A percentile compares a stretch with the other conserved stretches of the same genome.
Evolutionary conservation across 2,888 invertebrate genomes (phyloP).

Genomic region (Melanotus villosus): DNA sequence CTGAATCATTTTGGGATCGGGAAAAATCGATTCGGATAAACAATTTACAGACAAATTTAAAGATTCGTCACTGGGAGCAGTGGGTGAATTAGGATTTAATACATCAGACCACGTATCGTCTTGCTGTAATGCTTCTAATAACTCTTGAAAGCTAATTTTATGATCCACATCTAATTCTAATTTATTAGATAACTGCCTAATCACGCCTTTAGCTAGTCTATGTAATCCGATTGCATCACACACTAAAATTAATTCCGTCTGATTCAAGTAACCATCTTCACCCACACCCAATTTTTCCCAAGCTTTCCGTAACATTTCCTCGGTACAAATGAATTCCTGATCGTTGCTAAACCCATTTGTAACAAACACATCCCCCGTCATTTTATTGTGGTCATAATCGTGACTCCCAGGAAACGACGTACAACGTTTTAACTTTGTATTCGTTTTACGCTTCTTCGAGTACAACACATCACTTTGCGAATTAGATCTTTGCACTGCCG

Average conservation of each 20-base stretch:
- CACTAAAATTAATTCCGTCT: constrained; percentile 75
- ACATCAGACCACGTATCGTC: constrained; percentile 68
- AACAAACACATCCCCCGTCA: constrained; percentile 65
- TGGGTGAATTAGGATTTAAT: constrained; percentile 51
- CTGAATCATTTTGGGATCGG: constrained; percentile 64
- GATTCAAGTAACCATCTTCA: constrained; percentile 74
- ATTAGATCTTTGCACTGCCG: constrained; percentile 70
- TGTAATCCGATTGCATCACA: constrained; percentile 79
- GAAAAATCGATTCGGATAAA: constrained; percentile 62
- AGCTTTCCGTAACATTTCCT: constrained; percentile 75
- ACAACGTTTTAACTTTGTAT: constrained; percentile 71
- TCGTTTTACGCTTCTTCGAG: constrained; percentile 69
- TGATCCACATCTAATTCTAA: constrained; percentile 76
- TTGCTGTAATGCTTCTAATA: constrained; percentile 74
- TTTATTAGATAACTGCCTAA: constrained; percentile 76
- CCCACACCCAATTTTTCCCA: constrained; percentile 77
- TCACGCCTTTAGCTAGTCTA: constrained; percentile 76
- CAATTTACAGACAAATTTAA: constrained; percentile 39
- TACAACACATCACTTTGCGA: constrained; percentile 72
- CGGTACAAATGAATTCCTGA: constrained; percentile 66
- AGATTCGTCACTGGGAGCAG: constrained; percentile 37
- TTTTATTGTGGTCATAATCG: constrained; percentile 56
- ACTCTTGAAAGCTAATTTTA: constrained; percentile 77
- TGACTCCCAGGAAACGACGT: constrained; percentile 70
- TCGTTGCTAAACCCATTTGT: constrained; percentile 64